Conservation (phyloP, 35 echinoderm and acorn worm species). For the Lytechinus variegatus region DNA sequence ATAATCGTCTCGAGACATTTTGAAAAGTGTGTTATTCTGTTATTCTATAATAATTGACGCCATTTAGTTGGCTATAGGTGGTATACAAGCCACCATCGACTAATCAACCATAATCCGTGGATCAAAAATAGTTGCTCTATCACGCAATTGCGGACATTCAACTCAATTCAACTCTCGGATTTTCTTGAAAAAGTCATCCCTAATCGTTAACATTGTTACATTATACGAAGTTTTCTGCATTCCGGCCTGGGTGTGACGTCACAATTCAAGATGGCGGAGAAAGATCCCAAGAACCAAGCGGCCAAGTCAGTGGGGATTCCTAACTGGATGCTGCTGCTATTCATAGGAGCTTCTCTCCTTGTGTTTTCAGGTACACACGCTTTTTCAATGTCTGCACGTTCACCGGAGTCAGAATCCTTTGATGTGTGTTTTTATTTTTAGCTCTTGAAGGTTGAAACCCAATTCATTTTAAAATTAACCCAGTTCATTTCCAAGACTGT, state of each 20-base stretch:
- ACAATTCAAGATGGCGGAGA: slow-evolving; percentile 28
- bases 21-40: neutral
- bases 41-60: neutral
- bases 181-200: neutral
- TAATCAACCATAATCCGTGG: neutral
- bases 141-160: neutral
- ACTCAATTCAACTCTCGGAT: neutral
- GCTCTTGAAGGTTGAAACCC: neutral
- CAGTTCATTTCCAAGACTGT: neutral
- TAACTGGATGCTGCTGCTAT: slow-evolving; percentile 19
- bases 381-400: neutral
- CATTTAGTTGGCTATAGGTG: neutral
- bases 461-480: neutral
- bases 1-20: neutral
- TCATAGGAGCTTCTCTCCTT: slow-evolving; percentile 26
- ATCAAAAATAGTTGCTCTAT: neutral
- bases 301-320: slow-evolving; percentile 15
- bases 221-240: neutral
- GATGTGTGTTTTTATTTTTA: neutral
- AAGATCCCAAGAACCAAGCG: neutral
- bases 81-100: neutral
- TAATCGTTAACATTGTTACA: neutral
- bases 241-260: neutral
- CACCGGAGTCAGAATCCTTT: neutral
- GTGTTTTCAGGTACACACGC: slow-evolving; percentile 12